These are phyloP conservation scores for Dryas iulia DNA, from an alignment of 1,140 invertebrate species.

Conservation along the genomic window DNA sequence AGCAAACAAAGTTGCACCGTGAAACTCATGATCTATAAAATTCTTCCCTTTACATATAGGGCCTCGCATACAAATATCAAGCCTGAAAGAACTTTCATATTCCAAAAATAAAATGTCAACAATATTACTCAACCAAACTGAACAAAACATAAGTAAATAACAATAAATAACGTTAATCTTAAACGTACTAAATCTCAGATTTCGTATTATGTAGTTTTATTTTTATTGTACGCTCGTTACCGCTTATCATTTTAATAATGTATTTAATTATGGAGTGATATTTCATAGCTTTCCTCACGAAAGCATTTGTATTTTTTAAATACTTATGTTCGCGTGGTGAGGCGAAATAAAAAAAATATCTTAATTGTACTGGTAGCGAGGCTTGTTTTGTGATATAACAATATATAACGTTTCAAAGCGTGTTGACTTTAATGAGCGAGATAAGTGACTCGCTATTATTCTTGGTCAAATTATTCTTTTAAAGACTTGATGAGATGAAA, in stretches of 20 bases:
- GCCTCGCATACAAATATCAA: too few species aligned
- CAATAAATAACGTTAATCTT: constrained; percentile 32
- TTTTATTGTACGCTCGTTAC: constrained; percentile 38
- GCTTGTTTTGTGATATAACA: constrained; percentile 66
- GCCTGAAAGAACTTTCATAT: too few species aligned
- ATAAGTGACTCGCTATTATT: constrained; percentile 49
- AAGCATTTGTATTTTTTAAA: constrained; percentile 44
- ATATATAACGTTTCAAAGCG: constrained; percentile 44
- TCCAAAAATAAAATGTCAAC: not conserved
- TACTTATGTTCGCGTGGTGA: constrained; percentile 58
- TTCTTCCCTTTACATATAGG: too few species aligned
- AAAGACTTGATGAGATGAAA: constrained; percentile 14
- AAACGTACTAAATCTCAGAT: constrained; percentile 27
- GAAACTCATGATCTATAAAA: too few species aligned
- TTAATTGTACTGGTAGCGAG: constrained; percentile 60
- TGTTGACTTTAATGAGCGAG: constrained; percentile 60
- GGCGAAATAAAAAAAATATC: constrained; percentile 70
- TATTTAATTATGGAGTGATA: constrained; percentile 45
- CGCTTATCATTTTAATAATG: constrained; percentile 44
- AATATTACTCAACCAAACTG: constrained; percentile 6
- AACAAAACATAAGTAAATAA: constrained; percentile 24
- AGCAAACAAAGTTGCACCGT: too few species aligned
- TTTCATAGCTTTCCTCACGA: constrained; percentile 40
- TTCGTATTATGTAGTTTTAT: constrained; percentile 40
- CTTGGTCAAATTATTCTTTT: constrained; percentile 27